Conservation (phyloP, 2,888 invertebrate species). For the Margaritifera margaritifera region DNA sequence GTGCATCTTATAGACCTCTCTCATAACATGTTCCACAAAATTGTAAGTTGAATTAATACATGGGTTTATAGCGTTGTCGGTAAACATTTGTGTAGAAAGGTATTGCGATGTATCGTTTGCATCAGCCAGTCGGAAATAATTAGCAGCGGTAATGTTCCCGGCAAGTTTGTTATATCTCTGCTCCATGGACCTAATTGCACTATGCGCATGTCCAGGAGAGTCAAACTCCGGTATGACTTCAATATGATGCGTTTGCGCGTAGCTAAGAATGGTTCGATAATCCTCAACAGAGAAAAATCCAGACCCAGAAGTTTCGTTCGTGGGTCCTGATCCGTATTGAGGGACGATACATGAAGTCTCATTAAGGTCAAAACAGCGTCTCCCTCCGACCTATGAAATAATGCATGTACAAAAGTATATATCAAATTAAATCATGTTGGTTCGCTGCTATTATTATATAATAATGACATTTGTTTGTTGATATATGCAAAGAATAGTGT, state of each 20-base stretch:
- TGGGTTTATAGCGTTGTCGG: conserved; percentile 59
- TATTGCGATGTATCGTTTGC: conserved; percentile 46
- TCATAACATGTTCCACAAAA: conserved; percentile 58
- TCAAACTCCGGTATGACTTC: conserved; percentile 69
- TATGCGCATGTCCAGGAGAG: conserved; percentile 67
- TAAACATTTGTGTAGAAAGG: conserved; percentile 53
- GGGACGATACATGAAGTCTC: conserved; percentile 53
- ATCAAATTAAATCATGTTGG: no score
- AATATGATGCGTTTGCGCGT: conserved; percentile 59
- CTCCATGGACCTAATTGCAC: conserved; percentile 66
- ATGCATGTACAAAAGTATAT: no score
- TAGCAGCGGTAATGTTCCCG: conserved; percentile 31
- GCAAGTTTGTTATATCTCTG: conserved; percentile 35
- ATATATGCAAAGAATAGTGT: no score
- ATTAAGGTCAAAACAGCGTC: conserved; percentile 49
- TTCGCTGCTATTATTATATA: no score
- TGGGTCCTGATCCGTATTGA: conserved; percentile 58
- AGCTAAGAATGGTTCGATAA: conserved; percentile 58
- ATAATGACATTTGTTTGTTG: no score
- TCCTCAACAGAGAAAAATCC: conserved; percentile 50
- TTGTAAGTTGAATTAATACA: conserved; percentile 55
- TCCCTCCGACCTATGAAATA: conserved; percentile 37
- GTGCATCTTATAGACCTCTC: conserved; percentile 48
- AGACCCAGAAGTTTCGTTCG: conserved; percentile 39
- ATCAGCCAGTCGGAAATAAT: conserved; percentile 47